Evolutionary conservation across 2,888 invertebrate genomes (phyloP).

Genomic region (Strigamia maritima): DNA sequence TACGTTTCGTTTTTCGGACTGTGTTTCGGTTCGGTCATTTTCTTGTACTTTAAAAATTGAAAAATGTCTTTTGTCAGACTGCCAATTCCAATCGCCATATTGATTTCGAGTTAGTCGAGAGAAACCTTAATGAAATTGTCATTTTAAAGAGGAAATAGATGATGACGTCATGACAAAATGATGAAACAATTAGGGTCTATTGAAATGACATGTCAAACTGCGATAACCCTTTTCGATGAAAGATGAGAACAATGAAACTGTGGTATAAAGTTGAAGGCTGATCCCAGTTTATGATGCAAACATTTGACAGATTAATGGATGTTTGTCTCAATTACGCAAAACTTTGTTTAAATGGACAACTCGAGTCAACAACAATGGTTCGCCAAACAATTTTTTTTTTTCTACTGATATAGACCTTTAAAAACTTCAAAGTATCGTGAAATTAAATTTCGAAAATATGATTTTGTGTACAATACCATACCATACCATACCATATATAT

Average conservation of each 20-base stretch:
- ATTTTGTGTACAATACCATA: conserved; percentile 6
- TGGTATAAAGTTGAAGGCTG: too few species aligned
- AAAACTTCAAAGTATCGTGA: neutral
- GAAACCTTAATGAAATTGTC: neutral
- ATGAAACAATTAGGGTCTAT: neutral
- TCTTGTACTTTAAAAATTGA: neutral
- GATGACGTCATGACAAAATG: neutral
- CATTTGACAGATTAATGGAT: too few species aligned
- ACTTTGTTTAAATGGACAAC: too few species aligned
- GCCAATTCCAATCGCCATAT: conserved; percentile 15
- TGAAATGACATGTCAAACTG: neutral
- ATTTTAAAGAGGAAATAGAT: neutral
- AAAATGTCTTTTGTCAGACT: neutral
- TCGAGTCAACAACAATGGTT: too few species aligned
- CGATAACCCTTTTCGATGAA: neutral
- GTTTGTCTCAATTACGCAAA: too few species aligned
- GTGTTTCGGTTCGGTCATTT: too few species aligned
- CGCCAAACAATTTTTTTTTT: too few species aligned
- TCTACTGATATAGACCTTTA: neutral
- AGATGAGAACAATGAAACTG: neutral
- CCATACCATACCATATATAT: too few species aligned
- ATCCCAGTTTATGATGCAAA: too few species aligned
- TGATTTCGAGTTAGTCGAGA: neutral
- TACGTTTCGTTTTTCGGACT: neutral
- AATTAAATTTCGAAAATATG: neutral